Evolutionary conservation across 2,797 vertebrate species (phyloP).

Genomic region (Manis javanica): DNA sequence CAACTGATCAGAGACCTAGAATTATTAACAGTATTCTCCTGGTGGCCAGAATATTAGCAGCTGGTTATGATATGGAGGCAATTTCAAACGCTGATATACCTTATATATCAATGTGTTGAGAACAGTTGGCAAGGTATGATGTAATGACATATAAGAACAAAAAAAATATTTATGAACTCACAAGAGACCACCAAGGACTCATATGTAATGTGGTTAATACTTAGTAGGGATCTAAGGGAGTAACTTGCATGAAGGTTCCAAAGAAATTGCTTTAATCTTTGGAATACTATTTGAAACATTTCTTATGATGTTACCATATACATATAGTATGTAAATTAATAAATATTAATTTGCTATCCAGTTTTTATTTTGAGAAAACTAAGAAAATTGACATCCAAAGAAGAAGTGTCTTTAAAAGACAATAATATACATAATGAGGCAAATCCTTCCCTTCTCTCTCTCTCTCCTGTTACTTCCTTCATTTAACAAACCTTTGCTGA

Average conservation of each 20-base stretch:
- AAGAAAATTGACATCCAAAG: neutral
- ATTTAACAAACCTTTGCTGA: neutral
- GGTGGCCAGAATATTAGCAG: neutral
- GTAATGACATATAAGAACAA: neutral
- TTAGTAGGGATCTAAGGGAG: neutral
- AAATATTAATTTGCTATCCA: neutral
- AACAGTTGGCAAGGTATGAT: neutral
- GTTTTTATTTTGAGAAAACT: neutral
- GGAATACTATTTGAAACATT: neutral
- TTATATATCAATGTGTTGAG: neutral
- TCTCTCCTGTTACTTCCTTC: neutral
- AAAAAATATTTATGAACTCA: neutral
- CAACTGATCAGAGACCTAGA: neutral
- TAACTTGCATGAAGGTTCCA: neutral
- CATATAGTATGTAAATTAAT: neutral
- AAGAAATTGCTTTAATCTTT: neutral
- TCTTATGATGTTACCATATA: neutral
- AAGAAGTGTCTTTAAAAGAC: neutral
- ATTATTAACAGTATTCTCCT: neutral
- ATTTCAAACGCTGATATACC: neutral
- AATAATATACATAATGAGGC: neutral
- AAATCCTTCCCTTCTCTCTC: neutral
- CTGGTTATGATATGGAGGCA: neutral
- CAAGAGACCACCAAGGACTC: neutral
- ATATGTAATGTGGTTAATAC: neutral